These are phyloP conservation scores for Oligia fasciuncula DNA, from an alignment of 2,888 invertebrate species.

Conservation along the genomic window DNA sequence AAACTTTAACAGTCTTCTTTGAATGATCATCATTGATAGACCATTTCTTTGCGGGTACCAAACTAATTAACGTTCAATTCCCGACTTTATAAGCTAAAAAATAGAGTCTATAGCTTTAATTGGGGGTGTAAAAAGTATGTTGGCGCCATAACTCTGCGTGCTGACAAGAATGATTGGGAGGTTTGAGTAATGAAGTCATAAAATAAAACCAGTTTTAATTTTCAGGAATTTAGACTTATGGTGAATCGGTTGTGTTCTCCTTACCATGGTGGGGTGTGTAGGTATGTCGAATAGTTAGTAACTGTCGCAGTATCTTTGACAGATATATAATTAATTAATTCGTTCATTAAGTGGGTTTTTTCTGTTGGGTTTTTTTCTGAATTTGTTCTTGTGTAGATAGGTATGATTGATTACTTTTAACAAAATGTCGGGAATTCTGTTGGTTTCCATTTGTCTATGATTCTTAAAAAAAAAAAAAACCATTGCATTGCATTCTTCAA, in stretches of 20 bases:
- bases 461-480: not conserved
- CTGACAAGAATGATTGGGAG: conserved; percentile 66
- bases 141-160: conserved; percentile 43
- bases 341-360: conserved; percentile 24
- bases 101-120: conserved; percentile 33
- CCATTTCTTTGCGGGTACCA: conserved; percentile 31
- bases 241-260: conserved; percentile 11
- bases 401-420: not conserved
- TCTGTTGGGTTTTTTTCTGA: not conserved
- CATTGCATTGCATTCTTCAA: not conserved
- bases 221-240: conserved; percentile 56
- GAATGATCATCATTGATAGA: conserved; percentile 74
- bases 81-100: conserved; percentile 14
- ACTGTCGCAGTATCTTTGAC: not conserved
- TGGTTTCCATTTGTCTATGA: not conserved
- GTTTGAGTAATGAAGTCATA: conserved; percentile 69
- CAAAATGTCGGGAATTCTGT: not conserved
- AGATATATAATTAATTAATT: not conserved
- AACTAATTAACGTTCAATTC: conserved; percentile 46
- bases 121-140: not conserved
- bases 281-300: conserved; percentile 13
- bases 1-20: conserved; percentile 69
- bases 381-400: not conserved
- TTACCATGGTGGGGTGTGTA: not conserved
- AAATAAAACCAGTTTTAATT: conserved; percentile 62